Evolutionary conservation across 2,888 invertebrate species (phyloP).

Genomic region (Octodonta nipae): DNA sequence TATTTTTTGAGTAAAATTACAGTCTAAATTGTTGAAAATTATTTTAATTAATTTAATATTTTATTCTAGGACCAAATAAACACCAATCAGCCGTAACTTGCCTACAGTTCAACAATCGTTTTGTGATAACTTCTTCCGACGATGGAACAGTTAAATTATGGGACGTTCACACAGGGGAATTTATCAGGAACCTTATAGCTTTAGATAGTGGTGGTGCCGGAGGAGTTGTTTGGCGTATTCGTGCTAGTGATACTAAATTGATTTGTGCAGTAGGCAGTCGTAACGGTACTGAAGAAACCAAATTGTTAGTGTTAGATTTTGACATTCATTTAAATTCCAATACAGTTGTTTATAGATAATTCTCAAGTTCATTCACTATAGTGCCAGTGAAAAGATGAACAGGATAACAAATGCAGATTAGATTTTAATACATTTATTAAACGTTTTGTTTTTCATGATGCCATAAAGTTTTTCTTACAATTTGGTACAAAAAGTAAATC

Average conservation of each 20-base stretch:
- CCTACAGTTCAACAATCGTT: slow-evolving; percentile 89
- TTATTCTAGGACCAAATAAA: slow-evolving; percentile 77
- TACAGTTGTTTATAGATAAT: not conserved
- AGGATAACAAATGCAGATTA: too few species aligned
- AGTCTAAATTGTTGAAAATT: not conserved
- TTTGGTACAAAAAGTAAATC: too few species aligned
- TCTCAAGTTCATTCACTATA: too few species aligned
- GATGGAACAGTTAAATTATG: slow-evolving; percentile 98
- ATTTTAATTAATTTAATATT: too few species aligned
- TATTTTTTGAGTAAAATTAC: not conserved
- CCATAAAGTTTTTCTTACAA: too few species aligned
- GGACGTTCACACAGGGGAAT: slow-evolving; percentile 94
- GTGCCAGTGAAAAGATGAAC: too few species aligned
- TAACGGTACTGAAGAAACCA: slow-evolving; percentile 98
- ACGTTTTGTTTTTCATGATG: too few species aligned
- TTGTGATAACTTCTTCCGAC: slow-evolving; percentile 97
- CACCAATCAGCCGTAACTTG: slow-evolving; percentile 98
- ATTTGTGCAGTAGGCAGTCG: slow-evolving; percentile 98
- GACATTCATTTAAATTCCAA: slow-evolving; percentile 51
- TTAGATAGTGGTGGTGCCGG: slow-evolving; percentile 91
- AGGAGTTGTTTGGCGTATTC: slow-evolving; percentile 96
- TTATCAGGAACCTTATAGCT: slow-evolving; percentile 88
- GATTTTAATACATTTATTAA: too few species aligned
- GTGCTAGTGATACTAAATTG: slow-evolving; percentile 88
- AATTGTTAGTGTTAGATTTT: slow-evolving; percentile 92